phyloP scores from a whole-genome alignment of 2,797 vertebrate genomes.

The Somateria mollissima region DNA sequence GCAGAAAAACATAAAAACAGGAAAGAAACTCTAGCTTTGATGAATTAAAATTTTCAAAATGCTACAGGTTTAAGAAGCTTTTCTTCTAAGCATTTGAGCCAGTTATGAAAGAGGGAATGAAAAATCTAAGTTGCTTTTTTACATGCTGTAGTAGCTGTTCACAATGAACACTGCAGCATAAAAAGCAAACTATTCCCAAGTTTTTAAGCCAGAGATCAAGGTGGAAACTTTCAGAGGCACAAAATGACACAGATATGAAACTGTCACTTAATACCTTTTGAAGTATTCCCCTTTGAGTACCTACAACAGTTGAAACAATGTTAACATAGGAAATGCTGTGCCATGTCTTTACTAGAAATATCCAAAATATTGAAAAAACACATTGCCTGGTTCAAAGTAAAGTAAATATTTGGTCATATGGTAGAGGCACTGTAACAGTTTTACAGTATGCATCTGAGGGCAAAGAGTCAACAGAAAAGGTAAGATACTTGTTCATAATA shows the following conservation, averaged over 20 bases:
- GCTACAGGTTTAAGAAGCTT: slow-evolving; percentile 48
- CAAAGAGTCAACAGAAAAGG: background rate
- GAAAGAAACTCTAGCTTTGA: background rate
- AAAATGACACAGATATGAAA: background rate
- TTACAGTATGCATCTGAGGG: background rate
- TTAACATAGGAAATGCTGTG: background rate
- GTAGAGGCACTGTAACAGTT: slow-evolving; percentile 56
- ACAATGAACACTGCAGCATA: background rate
- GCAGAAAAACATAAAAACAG: slow-evolving; percentile 28
- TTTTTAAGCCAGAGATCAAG: background rate
- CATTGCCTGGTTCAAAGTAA: background rate
- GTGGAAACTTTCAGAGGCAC: background rate
- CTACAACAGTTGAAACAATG: background rate
- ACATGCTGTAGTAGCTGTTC: slow-evolving; percentile 13
- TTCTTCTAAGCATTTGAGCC: slow-evolving; percentile 53
- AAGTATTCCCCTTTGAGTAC: background rate
- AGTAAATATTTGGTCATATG: background rate
- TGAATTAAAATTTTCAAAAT: slow-evolving; percentile 30
- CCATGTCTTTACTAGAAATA: background rate
- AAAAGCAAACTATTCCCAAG: slow-evolving; percentile 31
- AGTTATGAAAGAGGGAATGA: background rate
- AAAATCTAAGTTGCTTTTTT: slow-evolving; percentile 5
- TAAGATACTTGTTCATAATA: background rate
- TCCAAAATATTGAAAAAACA: background rate
- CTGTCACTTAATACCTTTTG: background rate